These are phyloP conservation scores for Drosophila affinis DNA, from an alignment of 2,888 invertebrate genomes.

Conservation along the genomic window DNA sequence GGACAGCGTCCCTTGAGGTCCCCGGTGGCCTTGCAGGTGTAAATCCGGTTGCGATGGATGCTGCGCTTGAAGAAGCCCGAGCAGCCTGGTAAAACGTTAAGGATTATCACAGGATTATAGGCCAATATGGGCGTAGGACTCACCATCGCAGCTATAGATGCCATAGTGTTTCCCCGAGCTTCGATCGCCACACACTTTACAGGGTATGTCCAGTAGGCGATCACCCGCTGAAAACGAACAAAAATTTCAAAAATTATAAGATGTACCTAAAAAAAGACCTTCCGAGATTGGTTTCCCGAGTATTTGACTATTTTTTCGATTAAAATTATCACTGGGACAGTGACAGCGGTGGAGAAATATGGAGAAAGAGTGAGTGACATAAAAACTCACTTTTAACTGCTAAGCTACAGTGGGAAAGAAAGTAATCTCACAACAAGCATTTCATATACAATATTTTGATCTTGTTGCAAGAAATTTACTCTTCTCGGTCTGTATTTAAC, in stretches of 20 bases:
- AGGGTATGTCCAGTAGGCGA: conserved; percentile 98
- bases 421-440: background rate
- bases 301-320: background rate
- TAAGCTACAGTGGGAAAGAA: background rate
- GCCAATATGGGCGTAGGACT: conserved; percentile 76
- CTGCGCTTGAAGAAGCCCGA: conserved; percentile 98
- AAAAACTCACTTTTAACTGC: too few relatives aligned
- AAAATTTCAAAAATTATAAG: background rate
- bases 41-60: conserved; percentile 97
- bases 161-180: conserved; percentile 99
- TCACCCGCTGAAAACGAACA: conserved; percentile 88
- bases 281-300: background rate
- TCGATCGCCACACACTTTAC: conserved; percentile 99
- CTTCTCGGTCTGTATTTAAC: conserved; percentile 52
- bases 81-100: conserved; percentile 87
- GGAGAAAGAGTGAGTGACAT: too few relatives aligned
- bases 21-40: conserved; percentile 98
- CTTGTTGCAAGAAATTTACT: background rate
- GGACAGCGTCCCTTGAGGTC: conserved; percentile 96
- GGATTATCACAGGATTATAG: conserved; percentile 1
- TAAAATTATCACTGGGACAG: background rate
- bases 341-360: too few relatives aligned
- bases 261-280: background rate
- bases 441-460: background rate
- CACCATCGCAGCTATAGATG: conserved; percentile 99